Base-by-base conservation (phyloP, 1,140 invertebrate species). In the Anoplophora glabripennis region DNA sequence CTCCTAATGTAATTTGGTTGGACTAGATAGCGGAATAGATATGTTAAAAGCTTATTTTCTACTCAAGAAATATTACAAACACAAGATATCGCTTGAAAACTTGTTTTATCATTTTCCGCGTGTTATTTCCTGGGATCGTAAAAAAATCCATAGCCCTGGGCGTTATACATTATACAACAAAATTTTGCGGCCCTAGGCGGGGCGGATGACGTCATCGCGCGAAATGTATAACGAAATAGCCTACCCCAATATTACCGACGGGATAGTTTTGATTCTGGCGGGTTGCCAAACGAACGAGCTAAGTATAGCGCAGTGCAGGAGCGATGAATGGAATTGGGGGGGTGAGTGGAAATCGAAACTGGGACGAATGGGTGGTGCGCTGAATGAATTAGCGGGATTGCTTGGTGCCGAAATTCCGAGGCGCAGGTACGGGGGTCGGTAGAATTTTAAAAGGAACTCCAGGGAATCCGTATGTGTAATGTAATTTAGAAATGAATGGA, bases 261-360 rank as follows among this genome's bases (percentile, higher is more conserved):
- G 40, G 12, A 17, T 42, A 42, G 40, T 42, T 42, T 12, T 15
- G 40, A 42, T 42, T n/a, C 40, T 42, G 40, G 40, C 14, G 11
- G 28, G 18, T 21, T 14, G 48, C 48, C 48, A 52, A 36, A 33
- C 10, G 36, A 14, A 14, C 17, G n/a, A n/a, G 41, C 41, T 28
- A 34, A 48, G 46, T 54, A 42, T 44, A 54, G 40, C 40, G 57
- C 51, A 59, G 12, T 59, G 57, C 48, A 45, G 48, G 42, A 11
- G 42, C 45, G 37, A 57, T 62, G 60, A 62, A 62, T 62, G 60
- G 63, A 63, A 15, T 56, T n/a, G 35, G 52, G 42, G 51, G 34
- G 28, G 18, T 42, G 12, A 51, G 54, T 15, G 59, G 51, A 54
- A 56, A 59, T 53, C 48, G 58, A 52, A 55, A 57, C 41, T 14